Conservation (phyloP, 2,888 invertebrate species). For the Catonia carolina region DNA sequence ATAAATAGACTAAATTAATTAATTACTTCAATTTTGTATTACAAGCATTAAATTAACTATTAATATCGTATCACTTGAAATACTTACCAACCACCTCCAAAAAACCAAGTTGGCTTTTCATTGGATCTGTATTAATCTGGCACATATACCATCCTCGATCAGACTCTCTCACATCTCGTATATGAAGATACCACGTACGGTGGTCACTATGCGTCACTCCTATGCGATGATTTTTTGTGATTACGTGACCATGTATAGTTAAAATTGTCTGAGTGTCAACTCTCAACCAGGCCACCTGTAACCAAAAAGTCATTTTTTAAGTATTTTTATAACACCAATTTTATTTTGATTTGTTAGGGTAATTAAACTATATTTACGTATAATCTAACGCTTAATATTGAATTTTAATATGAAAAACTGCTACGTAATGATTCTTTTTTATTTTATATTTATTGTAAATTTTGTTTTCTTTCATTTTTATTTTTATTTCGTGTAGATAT, state of each 20-base stretch:
- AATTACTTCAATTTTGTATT: too few relatives aligned
- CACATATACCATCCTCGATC: conserved; percentile 92
- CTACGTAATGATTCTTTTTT: too few relatives aligned
- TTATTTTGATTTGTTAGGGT: too few relatives aligned
- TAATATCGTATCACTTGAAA: too few relatives aligned
- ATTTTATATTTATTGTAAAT: too few relatives aligned
- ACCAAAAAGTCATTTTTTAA: conserved; percentile 28
- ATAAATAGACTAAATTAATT: too few relatives aligned
- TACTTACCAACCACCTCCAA: conserved; percentile 80
- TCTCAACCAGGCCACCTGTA: conserved; percentile 79
- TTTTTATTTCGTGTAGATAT: too few relatives aligned
- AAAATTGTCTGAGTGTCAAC: conserved; percentile 88
- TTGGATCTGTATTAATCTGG: conserved; percentile 87
- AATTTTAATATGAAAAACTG: too few relatives aligned
- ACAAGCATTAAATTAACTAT: too few relatives aligned
- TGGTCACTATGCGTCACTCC: conserved; percentile 79
- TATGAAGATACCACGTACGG: conserved; percentile 79
- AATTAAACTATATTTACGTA: too few relatives aligned
- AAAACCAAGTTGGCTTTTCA: conserved; percentile 84
- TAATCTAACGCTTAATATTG: too few relatives aligned
- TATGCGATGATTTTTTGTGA: conserved; percentile 81
- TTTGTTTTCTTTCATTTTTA: too few relatives aligned
- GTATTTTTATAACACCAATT: background rate
- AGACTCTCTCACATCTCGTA: conserved; percentile 72
- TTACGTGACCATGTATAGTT: conserved; percentile 83